These are phyloP conservation scores for Pluvianellus socialis DNA, from an alignment of 2,113 vertebrate species.

Conservation along the genomic window DNA sequence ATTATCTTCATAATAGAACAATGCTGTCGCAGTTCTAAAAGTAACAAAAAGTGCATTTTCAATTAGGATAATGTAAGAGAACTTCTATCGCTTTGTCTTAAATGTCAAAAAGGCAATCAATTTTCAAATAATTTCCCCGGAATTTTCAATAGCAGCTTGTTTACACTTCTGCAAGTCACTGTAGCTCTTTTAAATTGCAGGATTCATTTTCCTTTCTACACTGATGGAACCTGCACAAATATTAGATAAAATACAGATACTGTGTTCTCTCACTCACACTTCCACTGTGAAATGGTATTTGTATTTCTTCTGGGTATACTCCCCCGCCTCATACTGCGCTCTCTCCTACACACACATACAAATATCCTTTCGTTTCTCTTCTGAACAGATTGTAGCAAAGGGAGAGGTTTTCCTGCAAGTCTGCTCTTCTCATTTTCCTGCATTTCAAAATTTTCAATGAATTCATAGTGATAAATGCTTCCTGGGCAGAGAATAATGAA, in stretches of 20 bases:
- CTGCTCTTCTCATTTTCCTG: not conserved
- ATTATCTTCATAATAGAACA: not conserved
- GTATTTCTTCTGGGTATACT: constrained; percentile 1
- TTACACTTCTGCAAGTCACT: constrained; percentile 15
- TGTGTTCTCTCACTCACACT: not conserved
- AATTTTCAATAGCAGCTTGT: not conserved
- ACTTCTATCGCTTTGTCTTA: not conserved
- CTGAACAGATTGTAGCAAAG: constrained; percentile 20
- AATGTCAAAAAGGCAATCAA: not conserved
- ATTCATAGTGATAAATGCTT: constrained; percentile 23
- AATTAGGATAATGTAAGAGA: not conserved
- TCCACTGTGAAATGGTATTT: constrained; percentile 30
- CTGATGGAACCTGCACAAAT: not conserved
- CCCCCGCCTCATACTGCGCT: not conserved
- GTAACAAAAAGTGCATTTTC: not conserved
- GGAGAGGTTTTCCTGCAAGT: constrained; percentile 26
- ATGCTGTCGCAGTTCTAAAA: not conserved
- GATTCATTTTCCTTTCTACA: not conserved
- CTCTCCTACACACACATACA: not conserved
- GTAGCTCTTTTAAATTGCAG: not conserved
- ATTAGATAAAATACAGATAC: constrained; percentile 2
- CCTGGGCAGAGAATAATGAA: constrained; percentile 22
- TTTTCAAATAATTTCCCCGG: not conserved
- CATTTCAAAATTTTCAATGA: constrained; percentile 30
- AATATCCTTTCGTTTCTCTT: constrained; percentile 23